Conservation (phyloP, 2,113 vertebrate genomes). For the Phylloscopus trochiloides region DNA sequence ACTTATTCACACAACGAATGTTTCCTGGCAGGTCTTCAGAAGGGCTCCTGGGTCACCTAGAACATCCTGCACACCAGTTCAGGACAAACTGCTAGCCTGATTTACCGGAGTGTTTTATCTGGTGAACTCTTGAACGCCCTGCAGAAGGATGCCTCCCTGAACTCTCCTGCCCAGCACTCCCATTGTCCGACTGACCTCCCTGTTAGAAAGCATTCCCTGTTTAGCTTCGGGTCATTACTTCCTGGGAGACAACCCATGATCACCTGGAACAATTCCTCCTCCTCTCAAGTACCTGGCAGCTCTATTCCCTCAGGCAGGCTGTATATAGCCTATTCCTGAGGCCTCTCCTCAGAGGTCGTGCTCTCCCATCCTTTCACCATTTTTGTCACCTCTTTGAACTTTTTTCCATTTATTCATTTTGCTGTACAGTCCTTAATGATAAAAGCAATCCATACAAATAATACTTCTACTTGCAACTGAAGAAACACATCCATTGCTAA, state of each 20-base stretch:
- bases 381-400: background rate
- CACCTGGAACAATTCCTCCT: background rate
- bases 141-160: accelerated
- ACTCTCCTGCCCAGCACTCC: background rate
- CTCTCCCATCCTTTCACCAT: background rate
- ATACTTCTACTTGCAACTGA: background rate
- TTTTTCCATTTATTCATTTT: background rate
- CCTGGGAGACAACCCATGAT: background rate
- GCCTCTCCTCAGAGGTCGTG: background rate
- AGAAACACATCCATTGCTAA: background rate
- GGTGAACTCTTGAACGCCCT: background rate
- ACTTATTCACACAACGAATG: background rate
- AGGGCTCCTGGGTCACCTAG: background rate
- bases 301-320: background rate
- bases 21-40: background rate
- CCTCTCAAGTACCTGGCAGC: background rate
- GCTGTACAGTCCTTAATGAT: background rate
- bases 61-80: background rate
- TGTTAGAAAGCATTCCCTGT: background rate
- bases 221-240: background rate
- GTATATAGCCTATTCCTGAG: accelerated
- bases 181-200: background rate
- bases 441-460: background rate
- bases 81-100: background rate
- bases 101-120: background rate